Evolutionary conservation across 2,888 invertebrate species (phyloP), one percentile per base, ranked within the genome.

Genomic region (Yponomeuta sedellus): DNA sequence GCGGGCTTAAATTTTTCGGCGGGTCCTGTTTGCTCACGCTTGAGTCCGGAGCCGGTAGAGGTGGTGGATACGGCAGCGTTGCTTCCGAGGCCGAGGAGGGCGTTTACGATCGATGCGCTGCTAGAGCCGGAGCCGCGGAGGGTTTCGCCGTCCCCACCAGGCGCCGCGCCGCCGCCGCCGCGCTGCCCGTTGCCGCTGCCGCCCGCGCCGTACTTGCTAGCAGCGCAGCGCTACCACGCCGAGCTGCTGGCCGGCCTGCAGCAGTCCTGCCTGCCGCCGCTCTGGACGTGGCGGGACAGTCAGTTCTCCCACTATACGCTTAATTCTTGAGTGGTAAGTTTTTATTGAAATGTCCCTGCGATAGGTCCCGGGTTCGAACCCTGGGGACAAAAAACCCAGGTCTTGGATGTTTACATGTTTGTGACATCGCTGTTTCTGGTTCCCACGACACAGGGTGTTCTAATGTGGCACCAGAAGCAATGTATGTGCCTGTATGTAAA

Each of bases 241-340:
- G 90, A 91, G 68, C 81, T 91, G 62, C 76, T 91, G n/a, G 90
- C 90, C 6, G 86, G 87, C 66, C 74, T 91, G 66, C 90, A 91
- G 70, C 90, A 91, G 71, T 88, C 89, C 67, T 90, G 90, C 69
- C 72, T 91, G 68, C 90, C 90, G 59, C 90, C 90, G 22, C 75
- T 91, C 8, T 91, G 90, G 90, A 91, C 90, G 62, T 91, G 90
- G 90, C 80, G 90, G 71, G 90, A 91, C 71, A 88, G 83, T 78
- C 90, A 91, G 76, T 88, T 90, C 72, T 83, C 89, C 82, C 90
- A 90, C 77, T 91, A 91, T 77, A 91, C 90, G 78, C 89, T 91
- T 79, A 90, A 91, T 81, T 91, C 90, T 79, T 91, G 90, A 91
- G 88, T 83, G 88, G 90, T 90, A 75, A 87, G 90, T 79, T 52